These are phyloP conservation scores for Eucera pruinosa DNA, from an alignment of 2,888 invertebrate species.

Conservation along the genomic window DNA sequence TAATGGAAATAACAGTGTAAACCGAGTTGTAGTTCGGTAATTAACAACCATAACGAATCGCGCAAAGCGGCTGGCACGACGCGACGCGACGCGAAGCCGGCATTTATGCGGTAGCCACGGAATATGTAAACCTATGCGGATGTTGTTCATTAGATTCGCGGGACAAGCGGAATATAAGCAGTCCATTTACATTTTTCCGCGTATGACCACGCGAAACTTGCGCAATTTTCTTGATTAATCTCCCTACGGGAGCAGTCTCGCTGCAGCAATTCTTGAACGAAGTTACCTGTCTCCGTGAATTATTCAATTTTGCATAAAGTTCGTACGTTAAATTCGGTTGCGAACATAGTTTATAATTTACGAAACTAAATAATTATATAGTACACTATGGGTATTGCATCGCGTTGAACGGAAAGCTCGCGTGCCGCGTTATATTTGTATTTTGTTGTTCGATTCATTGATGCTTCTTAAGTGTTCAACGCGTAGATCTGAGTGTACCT, in stretches of 20 bases:
- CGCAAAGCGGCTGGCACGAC: not conserved
- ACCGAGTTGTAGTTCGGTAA: constrained; percentile 47
- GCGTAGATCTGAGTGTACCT: too few species aligned
- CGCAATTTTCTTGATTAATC: constrained; percentile 32
- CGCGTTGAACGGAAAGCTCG: too few species aligned
- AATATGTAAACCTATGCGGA: constrained; percentile 16
- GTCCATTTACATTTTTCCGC: constrained; percentile 37
- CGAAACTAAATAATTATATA: not conserved
- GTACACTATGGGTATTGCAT: too few species aligned
- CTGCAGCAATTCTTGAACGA: not conserved
- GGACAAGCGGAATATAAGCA: constrained; percentile 8
- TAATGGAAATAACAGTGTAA: constrained; percentile 53
- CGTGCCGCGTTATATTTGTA: too few species aligned
- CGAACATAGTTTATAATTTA: not conserved
- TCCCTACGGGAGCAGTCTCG: not conserved
- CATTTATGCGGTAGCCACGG: constrained; percentile 10
- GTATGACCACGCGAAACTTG: constrained; percentile 6
- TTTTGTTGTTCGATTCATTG: too few species aligned
- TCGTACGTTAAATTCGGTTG: not conserved
- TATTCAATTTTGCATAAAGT: not conserved
- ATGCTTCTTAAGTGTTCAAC: too few species aligned
- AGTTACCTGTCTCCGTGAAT: not conserved
- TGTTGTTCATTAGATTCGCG: constrained; percentile 33
- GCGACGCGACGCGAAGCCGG: constrained; percentile 1
- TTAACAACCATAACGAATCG: constrained; percentile 45